Evolutionary conservation across 1,140 invertebrate genomes (phyloP).

Genomic region (Radopholus similis): DNA sequence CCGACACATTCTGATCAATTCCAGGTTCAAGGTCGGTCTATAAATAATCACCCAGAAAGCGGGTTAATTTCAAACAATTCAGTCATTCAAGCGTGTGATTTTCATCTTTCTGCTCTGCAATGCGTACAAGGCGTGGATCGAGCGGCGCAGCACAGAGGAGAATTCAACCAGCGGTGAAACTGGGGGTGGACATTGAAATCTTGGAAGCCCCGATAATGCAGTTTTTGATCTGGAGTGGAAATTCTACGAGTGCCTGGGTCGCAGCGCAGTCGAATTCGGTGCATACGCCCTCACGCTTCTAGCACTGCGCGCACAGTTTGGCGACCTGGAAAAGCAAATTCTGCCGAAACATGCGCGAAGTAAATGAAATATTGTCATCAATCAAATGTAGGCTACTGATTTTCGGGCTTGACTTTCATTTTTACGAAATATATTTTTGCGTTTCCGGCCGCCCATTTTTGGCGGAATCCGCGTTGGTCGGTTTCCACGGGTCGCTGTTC

Average conservation of each 20-base stretch:
- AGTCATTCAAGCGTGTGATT: slow-evolving; percentile 43
- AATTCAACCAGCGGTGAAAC: background rate
- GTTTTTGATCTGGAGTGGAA: slow-evolving; percentile 56
- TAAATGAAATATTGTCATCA: background rate
- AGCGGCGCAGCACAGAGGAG: slow-evolving; percentile 6
- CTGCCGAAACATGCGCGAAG: background rate
- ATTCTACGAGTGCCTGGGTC: slow-evolving; percentile 52
- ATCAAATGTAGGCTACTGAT: too few relatives aligned
- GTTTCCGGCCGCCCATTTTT: slow-evolving; percentile 9
- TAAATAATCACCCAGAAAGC: background rate
- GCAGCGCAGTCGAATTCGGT: slow-evolving; percentile 39
- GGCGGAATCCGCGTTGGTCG: slow-evolving; percentile 28
- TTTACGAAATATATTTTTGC: too few relatives aligned
- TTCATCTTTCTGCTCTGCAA: slow-evolving; percentile 51
- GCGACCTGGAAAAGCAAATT: background rate
- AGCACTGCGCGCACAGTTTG: background rate
- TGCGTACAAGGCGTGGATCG: slow-evolving; percentile 57
- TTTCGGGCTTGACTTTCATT: too few relatives aligned
- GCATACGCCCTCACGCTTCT: slow-evolving; percentile 16
- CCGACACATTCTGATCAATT: slow-evolving; percentile 75
- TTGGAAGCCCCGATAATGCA: too few relatives aligned
- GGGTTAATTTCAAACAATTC: slow-evolving; percentile 6
- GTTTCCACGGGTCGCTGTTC: slow-evolving; percentile 55
- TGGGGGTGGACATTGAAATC: too few relatives aligned
- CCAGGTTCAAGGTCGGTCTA: slow-evolving; percentile 53